phyloP scores from a whole-genome alignment of 2,888 invertebrate species.

The Epicampocera succincta region DNA sequence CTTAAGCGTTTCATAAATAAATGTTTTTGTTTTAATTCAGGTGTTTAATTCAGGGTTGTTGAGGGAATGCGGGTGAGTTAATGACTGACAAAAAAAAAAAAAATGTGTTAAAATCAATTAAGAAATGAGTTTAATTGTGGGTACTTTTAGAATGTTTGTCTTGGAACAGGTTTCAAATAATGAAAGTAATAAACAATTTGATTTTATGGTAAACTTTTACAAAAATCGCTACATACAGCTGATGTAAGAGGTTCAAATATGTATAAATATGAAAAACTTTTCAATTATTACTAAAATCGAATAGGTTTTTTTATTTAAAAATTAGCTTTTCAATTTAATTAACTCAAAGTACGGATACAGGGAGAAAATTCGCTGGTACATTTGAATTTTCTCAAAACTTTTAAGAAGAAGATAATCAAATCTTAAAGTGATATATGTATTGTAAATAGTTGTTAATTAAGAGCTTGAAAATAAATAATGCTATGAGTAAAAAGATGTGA shows the following conservation, averaged over 20 bases:
- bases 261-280: background rate
- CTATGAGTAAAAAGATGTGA: background rate
- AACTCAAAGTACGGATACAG: conserved; percentile 10
- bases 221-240: conserved; percentile 48
- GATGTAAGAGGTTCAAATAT: conserved; percentile 37
- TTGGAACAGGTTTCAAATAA: too few relatives aligned
- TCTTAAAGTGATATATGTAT: background rate
- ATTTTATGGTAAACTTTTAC: conserved; percentile 1
- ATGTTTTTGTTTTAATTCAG: conserved; percentile 25
- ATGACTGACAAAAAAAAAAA: too few relatives aligned
- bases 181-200: background rate
- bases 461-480: background rate
- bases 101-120: too few relatives aligned
- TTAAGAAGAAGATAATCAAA: background rate
- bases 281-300: conserved; percentile 34
- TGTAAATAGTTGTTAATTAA: background rate
- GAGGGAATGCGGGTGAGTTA: background rate
- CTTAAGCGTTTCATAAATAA: conserved; percentile 61
- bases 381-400: conserved; percentile 23
- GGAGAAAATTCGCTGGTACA: conserved; percentile 30
- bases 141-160: too few relatives aligned
- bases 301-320: conserved; percentile 40
- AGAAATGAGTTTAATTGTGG: too few relatives aligned
- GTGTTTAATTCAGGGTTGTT: background rate
- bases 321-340: background rate